Conservation (phyloP, 2,113 vertebrate species). For the Ciconia stormi region DNA sequence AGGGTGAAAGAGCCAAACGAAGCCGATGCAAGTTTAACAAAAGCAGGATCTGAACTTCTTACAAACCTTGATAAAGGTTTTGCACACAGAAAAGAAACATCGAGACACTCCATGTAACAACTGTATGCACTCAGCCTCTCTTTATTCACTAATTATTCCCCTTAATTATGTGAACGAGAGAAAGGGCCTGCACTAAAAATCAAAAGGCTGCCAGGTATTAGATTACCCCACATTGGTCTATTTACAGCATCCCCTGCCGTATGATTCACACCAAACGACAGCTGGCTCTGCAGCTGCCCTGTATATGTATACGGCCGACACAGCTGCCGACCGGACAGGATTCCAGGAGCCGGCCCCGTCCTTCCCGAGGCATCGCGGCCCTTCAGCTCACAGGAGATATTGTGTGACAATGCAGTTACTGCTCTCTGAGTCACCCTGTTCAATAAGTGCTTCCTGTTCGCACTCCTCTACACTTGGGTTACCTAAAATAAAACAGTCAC, state of each 20-base stretch:
- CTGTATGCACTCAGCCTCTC: background rate
- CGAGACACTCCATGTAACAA: background rate
- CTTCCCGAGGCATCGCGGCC: constrained; percentile 77
- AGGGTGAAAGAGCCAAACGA: background rate
- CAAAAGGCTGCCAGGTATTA: constrained; percentile 85
- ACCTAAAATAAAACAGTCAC: constrained; percentile 28
- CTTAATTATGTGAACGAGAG: constrained; percentile 15
- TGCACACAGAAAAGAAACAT: background rate
- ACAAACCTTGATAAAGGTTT: background rate
- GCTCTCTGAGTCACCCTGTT: background rate
- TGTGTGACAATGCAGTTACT: constrained; percentile 21
- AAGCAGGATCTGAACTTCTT: background rate
- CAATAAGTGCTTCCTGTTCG: background rate
- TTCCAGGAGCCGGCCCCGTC: constrained; percentile 81
- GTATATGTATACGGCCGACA: constrained; percentile 83
- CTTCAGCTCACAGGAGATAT: background rate
- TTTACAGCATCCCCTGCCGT: constrained; percentile 87
- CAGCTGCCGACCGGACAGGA: constrained; percentile 90
- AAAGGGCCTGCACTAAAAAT: constrained; percentile 75
- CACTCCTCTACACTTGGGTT: background rate
- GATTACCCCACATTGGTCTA: constrained; percentile 89
- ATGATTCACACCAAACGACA: constrained; percentile 90
- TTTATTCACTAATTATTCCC: constrained; percentile 16
- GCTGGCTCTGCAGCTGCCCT: constrained; percentile 95
- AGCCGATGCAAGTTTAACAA: background rate